A percentile compares a stretch with the other conserved stretches of the same genome.
These are phyloP conservation scores for Seriola aureovittata DNA, from an alignment of 2,113 vertebrate genomes.

Conservation along the genomic window DNA sequence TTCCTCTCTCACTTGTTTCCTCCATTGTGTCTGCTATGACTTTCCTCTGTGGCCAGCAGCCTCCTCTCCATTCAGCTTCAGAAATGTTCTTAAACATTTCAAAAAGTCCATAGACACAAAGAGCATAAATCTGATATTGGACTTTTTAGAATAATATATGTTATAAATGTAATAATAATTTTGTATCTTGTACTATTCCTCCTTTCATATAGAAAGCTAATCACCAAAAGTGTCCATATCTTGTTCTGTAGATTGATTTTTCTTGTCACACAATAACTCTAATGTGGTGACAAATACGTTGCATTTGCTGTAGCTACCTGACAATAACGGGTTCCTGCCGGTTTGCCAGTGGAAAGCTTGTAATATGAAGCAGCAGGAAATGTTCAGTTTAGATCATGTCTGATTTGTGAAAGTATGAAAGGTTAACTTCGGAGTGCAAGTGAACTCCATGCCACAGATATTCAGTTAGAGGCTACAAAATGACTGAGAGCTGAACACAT, in stretches of 20 bases:
- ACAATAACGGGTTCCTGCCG: background rate
- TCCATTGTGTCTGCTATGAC: background rate
- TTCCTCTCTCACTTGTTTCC: background rate
- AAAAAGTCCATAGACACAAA: background rate
- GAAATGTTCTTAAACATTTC: background rate
- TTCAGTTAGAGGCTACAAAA: no score
- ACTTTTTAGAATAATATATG: no score
- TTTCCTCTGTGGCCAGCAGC: background rate
- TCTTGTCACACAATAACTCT: no score
- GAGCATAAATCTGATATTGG: no score
- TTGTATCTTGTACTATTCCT: no score
- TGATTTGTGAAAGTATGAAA: background rate
- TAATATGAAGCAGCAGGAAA: no score
- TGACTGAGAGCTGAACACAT: background rate
- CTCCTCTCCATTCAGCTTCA: background rate
- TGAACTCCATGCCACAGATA: no score
- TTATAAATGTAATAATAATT: no score
- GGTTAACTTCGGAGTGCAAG: background rate
- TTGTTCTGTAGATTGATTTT: no score
- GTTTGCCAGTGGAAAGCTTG: background rate
- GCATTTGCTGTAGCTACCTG: background rate
- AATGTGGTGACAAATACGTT: background rate
- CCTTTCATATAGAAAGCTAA: no score
- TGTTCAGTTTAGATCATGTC: no score
- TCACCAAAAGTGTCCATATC: no score